Evolutionary conservation across 2,113 vertebrate genomes (phyloP).

Genomic region (Dasyornis broadbenti): DNA sequence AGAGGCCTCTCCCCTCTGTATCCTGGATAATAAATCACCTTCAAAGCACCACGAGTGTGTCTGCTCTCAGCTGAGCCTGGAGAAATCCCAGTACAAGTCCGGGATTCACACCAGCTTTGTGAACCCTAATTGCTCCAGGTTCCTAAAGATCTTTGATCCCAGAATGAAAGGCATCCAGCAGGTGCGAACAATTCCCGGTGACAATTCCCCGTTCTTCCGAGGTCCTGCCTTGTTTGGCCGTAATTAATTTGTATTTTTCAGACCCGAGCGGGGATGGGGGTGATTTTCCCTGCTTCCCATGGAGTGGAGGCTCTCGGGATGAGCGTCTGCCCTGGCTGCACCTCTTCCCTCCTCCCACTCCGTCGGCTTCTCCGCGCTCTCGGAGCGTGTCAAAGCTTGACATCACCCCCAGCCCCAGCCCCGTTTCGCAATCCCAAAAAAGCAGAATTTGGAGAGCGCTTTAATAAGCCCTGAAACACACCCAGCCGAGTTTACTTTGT

Average conservation of each 20-base stretch:
- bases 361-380: not conserved
- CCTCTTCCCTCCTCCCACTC: not conserved
- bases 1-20: not conserved
- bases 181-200: not conserved
- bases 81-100: not conserved
- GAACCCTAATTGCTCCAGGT: not conserved
- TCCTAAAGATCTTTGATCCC: not conserved
- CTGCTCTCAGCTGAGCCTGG: not conserved
- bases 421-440: constrained; percentile 40
- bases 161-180: not conserved
- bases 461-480: not conserved
- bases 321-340: too few relatives aligned
- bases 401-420: constrained; percentile 9
- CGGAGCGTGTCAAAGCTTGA: constrained; percentile 14
- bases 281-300: not conserved
- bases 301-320: not conserved
- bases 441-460: constrained; percentile 6
- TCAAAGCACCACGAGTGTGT: not conserved
- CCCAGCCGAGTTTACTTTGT: constrained; percentile 48
- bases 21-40: not conserved
- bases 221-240: not conserved
- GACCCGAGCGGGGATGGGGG: accelerated
- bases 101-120: not conserved
- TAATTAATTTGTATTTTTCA: not conserved
- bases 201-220: not conserved